Percentiles rank a stretch among this genome's conserved stretches.
Conservation (phyloP, 2,113 vertebrate species). For the Cochlearius cochlearius region DNA sequence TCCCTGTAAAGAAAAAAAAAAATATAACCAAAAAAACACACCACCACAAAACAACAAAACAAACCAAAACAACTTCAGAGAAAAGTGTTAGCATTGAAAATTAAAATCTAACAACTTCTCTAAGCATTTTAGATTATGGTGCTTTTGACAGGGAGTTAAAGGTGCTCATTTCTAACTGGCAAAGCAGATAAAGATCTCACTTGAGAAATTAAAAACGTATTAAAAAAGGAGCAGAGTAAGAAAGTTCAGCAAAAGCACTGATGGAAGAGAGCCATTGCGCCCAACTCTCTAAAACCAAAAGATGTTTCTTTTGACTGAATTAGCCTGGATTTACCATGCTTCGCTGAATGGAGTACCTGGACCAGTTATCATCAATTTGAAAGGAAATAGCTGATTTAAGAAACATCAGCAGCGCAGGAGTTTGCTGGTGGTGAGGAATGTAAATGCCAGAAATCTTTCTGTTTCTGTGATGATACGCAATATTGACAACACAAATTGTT, state of each 20-base stretch:
- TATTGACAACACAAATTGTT: not conserved
- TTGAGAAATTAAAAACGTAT: not conserved
- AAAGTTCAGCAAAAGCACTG: not conserved
- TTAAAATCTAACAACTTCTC: not conserved
- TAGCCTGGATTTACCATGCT: not conserved
- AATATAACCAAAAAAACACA: no score
- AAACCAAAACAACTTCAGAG: not conserved
- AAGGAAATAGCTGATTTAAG: not conserved
- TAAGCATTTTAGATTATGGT: not conserved
- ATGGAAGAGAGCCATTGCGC: not conserved
- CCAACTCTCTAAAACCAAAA: not conserved
- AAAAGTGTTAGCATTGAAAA: not conserved
- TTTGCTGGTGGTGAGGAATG: not conserved
- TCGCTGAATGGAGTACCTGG: not conserved
- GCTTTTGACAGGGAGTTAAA: not conserved
- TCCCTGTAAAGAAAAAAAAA: not conserved
- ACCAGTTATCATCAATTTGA: not conserved
- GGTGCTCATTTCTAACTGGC: not conserved
- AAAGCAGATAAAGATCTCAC: not conserved
- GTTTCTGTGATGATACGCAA: not conserved
- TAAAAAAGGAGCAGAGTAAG: not conserved
- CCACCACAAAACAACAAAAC: not conserved
- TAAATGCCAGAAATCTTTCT: not conserved
- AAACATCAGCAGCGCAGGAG: not conserved
- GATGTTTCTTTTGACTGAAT: not conserved